These are phyloP conservation scores for Phortica magna DNA, from an alignment of 2,888 invertebrate genomes.

Conservation along the genomic window DNA sequence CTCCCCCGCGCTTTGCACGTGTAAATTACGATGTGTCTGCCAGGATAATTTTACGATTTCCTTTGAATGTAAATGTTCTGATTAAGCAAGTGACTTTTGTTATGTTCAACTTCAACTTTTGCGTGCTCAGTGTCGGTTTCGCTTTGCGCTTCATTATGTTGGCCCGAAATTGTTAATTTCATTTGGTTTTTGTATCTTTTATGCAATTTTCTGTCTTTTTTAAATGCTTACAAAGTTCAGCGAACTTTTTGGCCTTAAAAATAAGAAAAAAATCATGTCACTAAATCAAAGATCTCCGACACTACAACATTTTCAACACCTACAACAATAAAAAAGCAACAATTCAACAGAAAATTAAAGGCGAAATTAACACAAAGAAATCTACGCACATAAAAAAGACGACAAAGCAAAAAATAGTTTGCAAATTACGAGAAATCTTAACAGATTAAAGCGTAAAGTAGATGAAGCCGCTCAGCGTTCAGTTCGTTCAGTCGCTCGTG, in stretches of 20 bases:
- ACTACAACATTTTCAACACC: conserved; percentile 67
- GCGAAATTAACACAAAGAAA: conserved; percentile 31
- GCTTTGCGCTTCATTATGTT: no score
- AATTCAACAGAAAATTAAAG: conserved; percentile 41
- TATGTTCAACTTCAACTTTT: not conserved
- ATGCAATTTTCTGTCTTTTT: not conserved
- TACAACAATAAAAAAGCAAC: conserved; percentile 47
- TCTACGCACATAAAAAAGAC: conserved; percentile 33
- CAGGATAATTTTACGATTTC: conserved; percentile 78
- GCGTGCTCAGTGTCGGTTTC: no score
- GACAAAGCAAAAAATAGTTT: conserved; percentile 49
- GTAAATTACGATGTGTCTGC: conserved; percentile 77
- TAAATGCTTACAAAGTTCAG: not conserved
- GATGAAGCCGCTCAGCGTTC: conserved; percentile 11
- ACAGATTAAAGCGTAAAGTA: conserved; percentile 52
- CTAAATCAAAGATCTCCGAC: conserved; percentile 63
- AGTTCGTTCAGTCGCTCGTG: conserved; percentile 40
- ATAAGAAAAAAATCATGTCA: conserved; percentile 32
- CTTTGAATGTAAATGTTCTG: conserved; percentile 63
- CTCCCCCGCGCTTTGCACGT: conserved; percentile 33
- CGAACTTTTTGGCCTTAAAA: not conserved
- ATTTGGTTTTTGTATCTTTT: no score
- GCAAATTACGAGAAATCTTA: conserved; percentile 68
- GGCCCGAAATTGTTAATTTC: no score
- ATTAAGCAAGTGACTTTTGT: conserved; percentile 10